phyloP scores from a whole-genome alignment of 2,797 vertebrate species.

The Microctenopoma steveboyesi region DNA sequence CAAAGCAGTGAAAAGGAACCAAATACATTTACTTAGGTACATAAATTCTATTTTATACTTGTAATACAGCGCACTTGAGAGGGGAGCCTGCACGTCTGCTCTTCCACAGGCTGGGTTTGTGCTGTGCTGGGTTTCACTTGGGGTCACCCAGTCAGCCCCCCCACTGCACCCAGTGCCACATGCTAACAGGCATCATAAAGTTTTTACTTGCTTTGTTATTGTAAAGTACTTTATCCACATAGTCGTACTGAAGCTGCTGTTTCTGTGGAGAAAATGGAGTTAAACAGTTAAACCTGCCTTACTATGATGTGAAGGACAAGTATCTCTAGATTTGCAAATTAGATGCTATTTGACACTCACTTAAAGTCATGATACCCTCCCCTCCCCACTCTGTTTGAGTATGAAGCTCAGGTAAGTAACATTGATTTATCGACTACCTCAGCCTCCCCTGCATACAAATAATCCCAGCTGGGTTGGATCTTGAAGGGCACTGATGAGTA shows the following conservation, averaged over 20 bases:
- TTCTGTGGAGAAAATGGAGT: too few species aligned
- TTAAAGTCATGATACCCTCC: conserved; percentile 10
- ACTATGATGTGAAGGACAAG: conserved; percentile 12
- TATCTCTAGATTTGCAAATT: conserved; percentile 8
- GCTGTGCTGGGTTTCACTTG: too few species aligned
- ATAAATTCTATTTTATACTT: background rate
- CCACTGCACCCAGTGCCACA: too few species aligned
- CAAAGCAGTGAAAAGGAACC: background rate
- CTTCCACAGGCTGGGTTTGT: too few species aligned
- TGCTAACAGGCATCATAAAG: too few species aligned
- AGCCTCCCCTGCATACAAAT: conserved; percentile 24
- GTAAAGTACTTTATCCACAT: too few species aligned
- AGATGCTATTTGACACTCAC: conserved; percentile 26
- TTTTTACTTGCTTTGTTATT: too few species aligned
- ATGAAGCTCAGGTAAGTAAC: conserved; percentile 28
- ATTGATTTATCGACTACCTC: conserved; percentile 39
- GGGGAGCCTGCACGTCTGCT: background rate
- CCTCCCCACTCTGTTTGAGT: conserved; percentile 1
- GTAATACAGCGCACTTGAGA: background rate
- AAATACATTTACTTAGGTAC: background rate
- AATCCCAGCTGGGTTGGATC: conserved; percentile 25
- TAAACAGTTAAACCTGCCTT: too few species aligned
- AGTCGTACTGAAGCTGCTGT: too few species aligned
- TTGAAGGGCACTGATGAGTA: conserved; percentile 49
- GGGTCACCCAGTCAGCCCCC: too few species aligned